These are phyloP conservation scores for Marasmarcha lunaedactyla DNA, from an alignment of 2,888 invertebrate genomes.

Conservation along the genomic window DNA sequence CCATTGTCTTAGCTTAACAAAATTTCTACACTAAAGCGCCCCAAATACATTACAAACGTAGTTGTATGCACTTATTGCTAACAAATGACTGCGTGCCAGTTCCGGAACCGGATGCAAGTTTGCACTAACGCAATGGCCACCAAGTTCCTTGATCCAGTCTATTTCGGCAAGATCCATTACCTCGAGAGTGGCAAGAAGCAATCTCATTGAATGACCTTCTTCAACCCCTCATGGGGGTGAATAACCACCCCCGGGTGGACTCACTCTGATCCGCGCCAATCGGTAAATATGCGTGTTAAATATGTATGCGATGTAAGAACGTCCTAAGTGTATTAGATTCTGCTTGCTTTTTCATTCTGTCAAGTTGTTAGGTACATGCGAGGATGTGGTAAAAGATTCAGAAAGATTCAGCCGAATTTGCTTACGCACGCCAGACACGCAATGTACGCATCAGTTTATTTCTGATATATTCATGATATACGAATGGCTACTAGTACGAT, in stretches of 20 bases:
- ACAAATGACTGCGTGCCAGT: not conserved
- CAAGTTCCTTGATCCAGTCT: conserved; percentile 63
- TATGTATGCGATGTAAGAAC: conserved; percentile 66
- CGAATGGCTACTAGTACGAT: not conserved
- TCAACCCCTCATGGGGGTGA: conserved; percentile 32
- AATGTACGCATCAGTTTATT: conserved; percentile 32
- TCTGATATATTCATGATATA: conserved; percentile 7
- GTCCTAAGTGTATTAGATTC: conserved; percentile 69
- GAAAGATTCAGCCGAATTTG: conserved; percentile 30
- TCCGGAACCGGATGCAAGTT: conserved; percentile 2
- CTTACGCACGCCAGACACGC: conserved; percentile 31
- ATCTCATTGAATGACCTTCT: conserved; percentile 72
- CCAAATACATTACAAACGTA: not conserved
- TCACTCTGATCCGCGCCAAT: conserved; percentile 60
- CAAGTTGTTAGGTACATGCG: conserved; percentile 39
- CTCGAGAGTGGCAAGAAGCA: conserved; percentile 68
- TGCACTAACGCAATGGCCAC: conserved; percentile 45
- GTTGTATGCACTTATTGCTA: not conserved
- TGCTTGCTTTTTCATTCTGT: conserved; percentile 65
- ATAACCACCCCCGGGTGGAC: conserved; percentile 23
- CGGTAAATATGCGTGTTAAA: conserved; percentile 71
- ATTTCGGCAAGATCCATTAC: conserved; percentile 70
- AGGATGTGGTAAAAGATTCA: conserved; percentile 22
- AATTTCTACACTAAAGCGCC: not conserved
- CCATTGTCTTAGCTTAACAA: too few relatives aligned